These are phyloP conservation scores for Arremon brunneinucha DNA, from an alignment of 2,797 vertebrate species.

Conservation along the genomic window DNA sequence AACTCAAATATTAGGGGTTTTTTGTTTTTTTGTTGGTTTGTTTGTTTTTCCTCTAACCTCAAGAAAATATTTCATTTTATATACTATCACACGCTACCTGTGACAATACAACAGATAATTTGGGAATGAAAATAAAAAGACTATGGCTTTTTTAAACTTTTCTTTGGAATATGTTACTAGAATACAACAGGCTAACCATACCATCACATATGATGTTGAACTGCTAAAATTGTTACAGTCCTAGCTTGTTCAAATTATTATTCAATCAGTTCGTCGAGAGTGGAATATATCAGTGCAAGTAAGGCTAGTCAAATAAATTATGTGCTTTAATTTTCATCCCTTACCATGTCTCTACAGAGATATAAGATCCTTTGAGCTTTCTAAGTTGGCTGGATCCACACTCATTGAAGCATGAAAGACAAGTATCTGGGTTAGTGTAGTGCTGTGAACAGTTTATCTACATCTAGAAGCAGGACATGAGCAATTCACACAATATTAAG, in stretches of 20 bases:
- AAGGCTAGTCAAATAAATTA: neutral
- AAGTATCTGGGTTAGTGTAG: neutral
- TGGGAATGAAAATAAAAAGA: neutral
- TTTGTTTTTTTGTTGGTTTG: neutral
- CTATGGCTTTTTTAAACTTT: neutral
- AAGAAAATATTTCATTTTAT: neutral
- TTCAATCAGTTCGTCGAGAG: neutral
- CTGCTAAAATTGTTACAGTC: neutral
- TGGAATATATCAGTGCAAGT: neutral
- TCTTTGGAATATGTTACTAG: neutral
- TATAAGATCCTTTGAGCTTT: neutral
- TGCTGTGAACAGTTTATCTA: neutral
- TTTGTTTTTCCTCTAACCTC: neutral
- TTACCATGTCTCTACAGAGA: neutral
- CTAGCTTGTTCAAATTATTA: neutral
- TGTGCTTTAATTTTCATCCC: neutral
- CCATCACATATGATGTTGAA: neutral
- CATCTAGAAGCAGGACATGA: neutral
- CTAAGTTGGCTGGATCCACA: neutral
- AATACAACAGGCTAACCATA: neutral
- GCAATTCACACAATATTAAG: neutral
- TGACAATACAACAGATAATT: neutral
- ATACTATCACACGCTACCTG: neutral
- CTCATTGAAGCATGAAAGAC: neutral
- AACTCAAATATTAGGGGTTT: accelerated